Conservation (phyloP, 2,797 vertebrate genomes). For the Myiotriccus ornatus region DNA sequence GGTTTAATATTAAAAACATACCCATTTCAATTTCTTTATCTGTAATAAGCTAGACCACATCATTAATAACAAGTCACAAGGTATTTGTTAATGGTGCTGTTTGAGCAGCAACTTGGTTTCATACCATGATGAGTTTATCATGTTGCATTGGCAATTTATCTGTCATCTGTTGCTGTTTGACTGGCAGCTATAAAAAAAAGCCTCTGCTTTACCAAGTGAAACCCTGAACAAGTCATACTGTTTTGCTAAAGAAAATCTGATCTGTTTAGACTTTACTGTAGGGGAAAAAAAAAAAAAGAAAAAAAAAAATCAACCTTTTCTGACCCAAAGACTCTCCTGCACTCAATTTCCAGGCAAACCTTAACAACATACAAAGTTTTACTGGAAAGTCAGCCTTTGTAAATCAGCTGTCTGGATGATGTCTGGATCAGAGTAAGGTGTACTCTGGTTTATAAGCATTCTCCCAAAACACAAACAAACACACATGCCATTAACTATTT, state of each 20-base stretch:
- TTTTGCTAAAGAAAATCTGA: neutral
- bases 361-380: neutral
- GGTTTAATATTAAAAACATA: neutral
- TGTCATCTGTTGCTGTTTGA: constrained; percentile 2
- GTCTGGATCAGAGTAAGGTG: neutral
- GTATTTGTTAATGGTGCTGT: neutral
- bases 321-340: neutral
- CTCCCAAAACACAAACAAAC: neutral
- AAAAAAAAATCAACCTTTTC: neutral
- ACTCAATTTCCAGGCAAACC: neutral
- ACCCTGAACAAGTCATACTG: neutral
- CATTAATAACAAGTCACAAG: neutral
- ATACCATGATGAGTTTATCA: neutral
- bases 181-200: neutral
- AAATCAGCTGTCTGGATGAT: neutral
- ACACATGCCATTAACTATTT: neutral
- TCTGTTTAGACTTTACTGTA: neutral
- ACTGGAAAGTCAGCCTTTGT: neutral
- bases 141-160: neutral
- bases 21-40: neutral
- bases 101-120: neutral
- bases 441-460: neutral
- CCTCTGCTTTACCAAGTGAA: neutral
- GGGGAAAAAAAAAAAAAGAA: neutral
- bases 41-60: neutral